phyloP scores from a whole-genome alignment of 2,113 vertebrate species.

The Ptychochromis oligacanthus region DNA sequence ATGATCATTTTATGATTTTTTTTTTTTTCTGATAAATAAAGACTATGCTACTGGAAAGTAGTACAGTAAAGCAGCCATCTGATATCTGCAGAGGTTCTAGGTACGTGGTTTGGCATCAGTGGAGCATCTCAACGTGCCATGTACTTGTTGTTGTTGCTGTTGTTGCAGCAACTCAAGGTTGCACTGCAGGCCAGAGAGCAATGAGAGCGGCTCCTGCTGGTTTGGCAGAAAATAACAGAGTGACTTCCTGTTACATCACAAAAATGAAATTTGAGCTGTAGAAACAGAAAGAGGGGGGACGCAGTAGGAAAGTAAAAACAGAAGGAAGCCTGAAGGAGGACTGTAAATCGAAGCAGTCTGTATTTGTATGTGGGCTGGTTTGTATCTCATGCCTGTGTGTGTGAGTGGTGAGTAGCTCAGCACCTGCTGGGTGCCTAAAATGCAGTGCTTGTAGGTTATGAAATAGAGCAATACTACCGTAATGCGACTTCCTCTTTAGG shows the following conservation, averaged over 20 bases:
- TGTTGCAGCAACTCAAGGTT: background rate
- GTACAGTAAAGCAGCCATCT: background rate
- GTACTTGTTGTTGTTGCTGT: background rate
- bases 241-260: constrained; percentile 25
- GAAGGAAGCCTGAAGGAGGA: background rate
- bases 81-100: background rate
- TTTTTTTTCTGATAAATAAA: background rate
- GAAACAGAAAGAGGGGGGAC: constrained; percentile 20
- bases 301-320: background rate
- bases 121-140: background rate
- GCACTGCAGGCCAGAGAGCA: background rate
- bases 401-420: background rate
- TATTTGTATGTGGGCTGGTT: background rate
- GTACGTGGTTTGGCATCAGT: background rate
- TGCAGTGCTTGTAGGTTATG: background rate
- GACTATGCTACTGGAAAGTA: too few relatives aligned
- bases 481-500: background rate
- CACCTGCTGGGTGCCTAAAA: background rate
- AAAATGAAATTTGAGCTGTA: constrained; percentile 64
- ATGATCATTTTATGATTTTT: background rate
- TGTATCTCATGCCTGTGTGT: background rate
- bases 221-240: constrained; percentile 3
- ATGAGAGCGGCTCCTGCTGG: constrained; percentile 28
- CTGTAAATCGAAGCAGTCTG: background rate
- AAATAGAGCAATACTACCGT: background rate